Percentiles rank a stretch among this genome's conserved stretches.
Evolutionary conservation across 2,113 vertebrate species (phyloP).

Genomic region (Nothobranchius furzeri): DNA sequence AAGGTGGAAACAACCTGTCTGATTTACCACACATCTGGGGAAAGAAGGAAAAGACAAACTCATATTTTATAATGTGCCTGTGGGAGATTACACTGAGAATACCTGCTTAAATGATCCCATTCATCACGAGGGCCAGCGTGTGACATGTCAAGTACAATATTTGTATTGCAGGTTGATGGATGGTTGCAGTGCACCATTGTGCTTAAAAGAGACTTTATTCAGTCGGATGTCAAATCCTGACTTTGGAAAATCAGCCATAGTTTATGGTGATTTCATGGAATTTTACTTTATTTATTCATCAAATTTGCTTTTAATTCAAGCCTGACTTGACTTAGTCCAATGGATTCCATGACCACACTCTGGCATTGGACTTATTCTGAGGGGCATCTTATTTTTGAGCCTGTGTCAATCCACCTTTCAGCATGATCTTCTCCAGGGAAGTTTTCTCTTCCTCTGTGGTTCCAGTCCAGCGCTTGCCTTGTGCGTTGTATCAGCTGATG

Average conservation of each 20-base stretch:
- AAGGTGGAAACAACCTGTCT: not conserved
- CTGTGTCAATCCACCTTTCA: no score
- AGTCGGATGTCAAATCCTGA: not conserved
- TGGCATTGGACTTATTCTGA: no score
- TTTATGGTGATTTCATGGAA: not conserved
- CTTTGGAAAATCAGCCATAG: not conserved
- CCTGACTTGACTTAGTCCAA: no score
- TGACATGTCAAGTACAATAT: not conserved
- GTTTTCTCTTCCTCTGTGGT: no score
- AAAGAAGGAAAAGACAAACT: not conserved
- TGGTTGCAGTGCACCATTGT: slow-evolving; percentile 12
- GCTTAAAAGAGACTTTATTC: slow-evolving; percentile 16
- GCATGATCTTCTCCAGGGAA: no score
- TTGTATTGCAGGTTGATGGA: slow-evolving; percentile 18
- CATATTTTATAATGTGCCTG: slow-evolving; percentile 16
- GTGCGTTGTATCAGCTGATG: no score
- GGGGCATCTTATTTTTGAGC: no score
- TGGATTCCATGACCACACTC: no score
- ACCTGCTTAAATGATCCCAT: slow-evolving; percentile 26
- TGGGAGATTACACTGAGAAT: not conserved
- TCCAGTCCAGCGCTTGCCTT: no score
- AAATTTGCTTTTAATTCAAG: no score
- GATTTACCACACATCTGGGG: not conserved
- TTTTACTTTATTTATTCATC: no score
- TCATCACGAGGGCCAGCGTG: slow-evolving; percentile 12